Percentiles rank a stretch among this genome's conserved stretches.
Evolutionary conservation across 2,113 vertebrate genomes (phyloP).

Genomic region (Lucifuga dentata): DNA sequence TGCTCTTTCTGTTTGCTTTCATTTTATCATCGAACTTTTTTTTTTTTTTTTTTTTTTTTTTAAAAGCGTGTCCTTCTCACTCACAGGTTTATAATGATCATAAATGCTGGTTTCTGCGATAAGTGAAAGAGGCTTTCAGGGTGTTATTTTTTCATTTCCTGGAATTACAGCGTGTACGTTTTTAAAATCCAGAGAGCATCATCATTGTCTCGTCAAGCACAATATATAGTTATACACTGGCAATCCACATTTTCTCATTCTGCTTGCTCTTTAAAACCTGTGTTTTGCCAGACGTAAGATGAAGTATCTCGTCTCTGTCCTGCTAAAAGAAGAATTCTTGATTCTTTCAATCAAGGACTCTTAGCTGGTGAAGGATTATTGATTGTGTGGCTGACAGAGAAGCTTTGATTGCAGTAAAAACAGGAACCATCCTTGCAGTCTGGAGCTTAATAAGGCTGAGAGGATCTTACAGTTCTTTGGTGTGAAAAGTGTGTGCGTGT

Average conservation of each 20-base stretch:
- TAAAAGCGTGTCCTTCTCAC: constrained; percentile 39
- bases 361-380: background rate
- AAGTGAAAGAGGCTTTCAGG: constrained; percentile 50
- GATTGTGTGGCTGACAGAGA: constrained; percentile 10
- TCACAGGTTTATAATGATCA: constrained; percentile 53
- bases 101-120: constrained; percentile 43
- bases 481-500: background rate
- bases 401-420: constrained; percentile 29
- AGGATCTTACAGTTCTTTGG: constrained; percentile 7
- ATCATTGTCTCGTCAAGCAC: constrained; percentile 25
- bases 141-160: constrained; percentile 39
- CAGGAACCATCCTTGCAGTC: background rate
- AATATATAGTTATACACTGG: background rate
- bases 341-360: constrained; percentile 25
- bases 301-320: background rate
- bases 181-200: constrained; percentile 27
- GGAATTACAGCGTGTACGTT: constrained; percentile 33
- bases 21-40: too few relatives aligned
- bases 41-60: constrained; percentile 47
- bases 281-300: background rate
- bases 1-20: constrained; percentile 8
- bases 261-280: constrained; percentile 1
- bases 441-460: background rate
- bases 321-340: constrained; percentile 28
- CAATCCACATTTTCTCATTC: background rate